Evolutionary conservation across 2,797 vertebrate species (phyloP).

Genomic region (Esox masquinongy): DNA sequence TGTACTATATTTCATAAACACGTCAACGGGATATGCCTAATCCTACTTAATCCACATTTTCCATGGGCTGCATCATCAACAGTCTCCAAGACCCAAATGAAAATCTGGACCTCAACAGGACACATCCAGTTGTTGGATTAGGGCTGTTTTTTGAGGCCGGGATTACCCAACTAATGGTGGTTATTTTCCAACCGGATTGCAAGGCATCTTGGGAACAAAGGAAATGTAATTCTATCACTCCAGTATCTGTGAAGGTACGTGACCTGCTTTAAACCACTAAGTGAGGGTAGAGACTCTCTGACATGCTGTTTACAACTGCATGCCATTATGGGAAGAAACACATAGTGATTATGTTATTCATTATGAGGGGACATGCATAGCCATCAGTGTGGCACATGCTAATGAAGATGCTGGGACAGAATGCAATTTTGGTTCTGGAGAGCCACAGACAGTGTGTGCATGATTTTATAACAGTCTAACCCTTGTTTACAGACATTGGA

Average conservation of each 20-base stretch:
- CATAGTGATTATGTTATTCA: neutral
- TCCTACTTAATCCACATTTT: slow-evolving; percentile 45
- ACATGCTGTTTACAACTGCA: neutral
- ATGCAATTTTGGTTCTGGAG: neutral
- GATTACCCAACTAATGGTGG: slow-evolving; percentile 45
- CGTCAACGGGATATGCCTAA: slow-evolving; percentile 31
- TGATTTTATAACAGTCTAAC: too few species aligned
- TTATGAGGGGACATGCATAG: neutral
- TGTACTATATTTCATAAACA: slow-evolving; percentile 38
- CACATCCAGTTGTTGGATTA: slow-evolving; percentile 26
- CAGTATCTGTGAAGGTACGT: neutral
- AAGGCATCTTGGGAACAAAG: slow-evolving; percentile 20
- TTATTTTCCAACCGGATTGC: slow-evolving; percentile 32
- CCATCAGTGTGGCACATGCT: neutral
- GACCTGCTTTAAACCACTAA: neutral
- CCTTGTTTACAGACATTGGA: too few species aligned
- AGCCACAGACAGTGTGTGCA: too few species aligned
- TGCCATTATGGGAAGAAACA: neutral
- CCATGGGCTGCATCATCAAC: slow-evolving; percentile 17
- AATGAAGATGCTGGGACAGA: neutral
- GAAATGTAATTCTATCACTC: neutral
- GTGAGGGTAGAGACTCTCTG: neutral
- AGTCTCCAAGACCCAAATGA: slow-evolving; percentile 11
- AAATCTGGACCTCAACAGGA: slow-evolving; percentile 40
- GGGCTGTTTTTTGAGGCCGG: slow-evolving; percentile 21